Evolutionary conservation across 2,113 vertebrate species (phyloP).

Genomic region (Solea senegalensis): DNA sequence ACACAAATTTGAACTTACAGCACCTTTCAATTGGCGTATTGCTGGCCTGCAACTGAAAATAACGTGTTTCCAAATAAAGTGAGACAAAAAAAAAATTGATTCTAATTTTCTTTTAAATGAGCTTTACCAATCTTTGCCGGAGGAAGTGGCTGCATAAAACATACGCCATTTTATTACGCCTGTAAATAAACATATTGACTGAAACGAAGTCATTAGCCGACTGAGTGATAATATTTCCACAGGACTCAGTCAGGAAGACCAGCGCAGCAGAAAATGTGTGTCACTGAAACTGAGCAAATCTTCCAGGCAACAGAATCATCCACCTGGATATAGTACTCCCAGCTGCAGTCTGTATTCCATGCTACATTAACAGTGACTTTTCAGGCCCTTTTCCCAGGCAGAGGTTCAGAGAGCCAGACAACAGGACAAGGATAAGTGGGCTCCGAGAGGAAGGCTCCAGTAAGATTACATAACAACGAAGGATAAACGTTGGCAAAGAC

Average conservation of each 20-base stretch:
- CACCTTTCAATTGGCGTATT: too few relatives aligned
- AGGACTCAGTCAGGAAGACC: not conserved
- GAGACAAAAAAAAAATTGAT: too few relatives aligned
- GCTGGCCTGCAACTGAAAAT: too few relatives aligned
- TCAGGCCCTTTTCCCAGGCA: constrained; percentile 38
- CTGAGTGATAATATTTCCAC: not conserved
- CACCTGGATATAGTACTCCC: constrained; percentile 28
- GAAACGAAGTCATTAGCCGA: not conserved
- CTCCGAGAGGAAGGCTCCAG: constrained; percentile 34
- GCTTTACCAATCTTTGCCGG: too few relatives aligned
- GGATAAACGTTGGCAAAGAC: constrained; percentile 42
- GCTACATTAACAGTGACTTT: constrained; percentile 49
- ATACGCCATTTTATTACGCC: too few relatives aligned
- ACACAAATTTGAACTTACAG: too few relatives aligned
- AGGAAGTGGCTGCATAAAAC: too few relatives aligned
- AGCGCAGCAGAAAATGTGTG: constrained; percentile 9
- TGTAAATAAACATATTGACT: too few relatives aligned
- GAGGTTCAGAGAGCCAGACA: constrained; percentile 39
- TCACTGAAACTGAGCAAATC: constrained; percentile 17
- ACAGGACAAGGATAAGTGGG: constrained; percentile 45
- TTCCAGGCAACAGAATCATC: constrained; percentile 31
- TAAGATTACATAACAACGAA: constrained; percentile 60
- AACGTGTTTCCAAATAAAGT: too few relatives aligned
- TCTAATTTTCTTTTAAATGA: too few relatives aligned
- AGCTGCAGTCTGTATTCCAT: constrained; percentile 45